These are phyloP conservation scores for Corydoras sp. DNA, from an alignment of 2,113 vertebrate genomes.

Conservation along the genomic window DNA sequence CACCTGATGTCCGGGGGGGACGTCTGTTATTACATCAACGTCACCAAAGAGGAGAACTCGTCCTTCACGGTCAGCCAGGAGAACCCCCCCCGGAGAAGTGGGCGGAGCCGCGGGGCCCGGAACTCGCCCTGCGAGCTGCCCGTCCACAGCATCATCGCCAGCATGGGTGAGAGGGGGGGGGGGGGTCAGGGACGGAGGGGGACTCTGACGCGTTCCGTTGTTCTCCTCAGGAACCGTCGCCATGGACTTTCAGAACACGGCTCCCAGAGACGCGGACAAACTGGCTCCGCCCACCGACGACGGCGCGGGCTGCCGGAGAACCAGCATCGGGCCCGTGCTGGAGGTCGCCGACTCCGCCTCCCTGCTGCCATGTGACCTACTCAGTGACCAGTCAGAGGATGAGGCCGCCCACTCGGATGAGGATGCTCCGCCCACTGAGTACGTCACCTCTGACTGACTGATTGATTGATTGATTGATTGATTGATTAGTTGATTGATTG, in stretches of 20 bases:
- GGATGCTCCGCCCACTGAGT: constrained; percentile 73
- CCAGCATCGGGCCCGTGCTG: constrained; percentile 86
- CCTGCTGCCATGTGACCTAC: constrained; percentile 85
- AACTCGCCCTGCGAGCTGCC: constrained; percentile 84
- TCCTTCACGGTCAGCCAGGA: constrained; percentile 87
- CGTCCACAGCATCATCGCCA: constrained; percentile 89
- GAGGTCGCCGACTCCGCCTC: constrained; percentile 81
- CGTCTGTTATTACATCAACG: constrained; percentile 91
- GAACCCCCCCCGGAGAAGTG: constrained; percentile 65
- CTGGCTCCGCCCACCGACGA: constrained; percentile 75
- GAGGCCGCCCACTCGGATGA: constrained; percentile 80
- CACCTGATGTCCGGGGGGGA: constrained; percentile 86
- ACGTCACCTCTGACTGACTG: no score
- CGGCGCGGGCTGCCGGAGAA: constrained; percentile 71
- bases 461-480: no score
- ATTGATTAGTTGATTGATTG: no score
- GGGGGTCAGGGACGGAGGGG: constrained; percentile 96
- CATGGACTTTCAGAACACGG: constrained; percentile 87
- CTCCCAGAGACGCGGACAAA: constrained; percentile 65
- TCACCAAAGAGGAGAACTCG: no score
- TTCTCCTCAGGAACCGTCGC: constrained; percentile 82
- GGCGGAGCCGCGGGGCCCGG: constrained; percentile 60
- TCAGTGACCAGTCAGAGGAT: constrained; percentile 88
- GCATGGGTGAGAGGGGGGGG: no score
- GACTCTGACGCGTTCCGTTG: no score